Conservation (phyloP, 1,140 invertebrate genomes). For the Hormaphis cornu region DNA sequence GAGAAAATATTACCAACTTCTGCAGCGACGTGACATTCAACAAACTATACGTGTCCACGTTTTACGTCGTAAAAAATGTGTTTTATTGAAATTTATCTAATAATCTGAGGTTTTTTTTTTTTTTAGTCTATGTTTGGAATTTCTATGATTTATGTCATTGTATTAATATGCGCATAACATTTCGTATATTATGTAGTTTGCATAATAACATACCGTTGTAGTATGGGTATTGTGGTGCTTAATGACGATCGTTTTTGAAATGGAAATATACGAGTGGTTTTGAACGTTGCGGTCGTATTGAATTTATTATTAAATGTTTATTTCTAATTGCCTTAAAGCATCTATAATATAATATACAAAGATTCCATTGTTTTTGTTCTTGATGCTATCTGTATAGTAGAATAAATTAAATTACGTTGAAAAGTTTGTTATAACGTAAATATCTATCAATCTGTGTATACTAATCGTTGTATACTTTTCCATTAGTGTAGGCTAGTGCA, state of each 20-base stretch:
- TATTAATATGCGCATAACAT: no score
- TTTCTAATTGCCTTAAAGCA: constrained; percentile 17
- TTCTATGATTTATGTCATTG: no score
- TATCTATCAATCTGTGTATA: no score
- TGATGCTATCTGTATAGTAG: constrained; percentile 1
- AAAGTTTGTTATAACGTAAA: constrained; percentile 5
- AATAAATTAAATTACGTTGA: constrained; percentile 13
- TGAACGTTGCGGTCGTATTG: background rate
- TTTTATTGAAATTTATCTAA: no score
- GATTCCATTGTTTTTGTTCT: constrained; percentile 2
- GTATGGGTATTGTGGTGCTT: background rate
- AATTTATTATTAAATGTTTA: constrained; percentile 8
- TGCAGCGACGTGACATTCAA: no score
- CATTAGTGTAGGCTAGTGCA: background rate
- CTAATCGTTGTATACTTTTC: background rate
- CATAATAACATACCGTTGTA: no score
- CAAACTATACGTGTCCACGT: no score
- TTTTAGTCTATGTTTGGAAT: no score
- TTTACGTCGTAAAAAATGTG: no score
- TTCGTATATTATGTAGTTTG: no score
- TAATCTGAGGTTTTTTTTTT: no score
- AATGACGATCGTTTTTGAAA: background rate
- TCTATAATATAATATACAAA: background rate
- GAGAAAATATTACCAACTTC: no score
- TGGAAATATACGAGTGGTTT: background rate